Conservation (phyloP, 2,888 invertebrate genomes). For the Nasonovia ribisnigri region DNA sequence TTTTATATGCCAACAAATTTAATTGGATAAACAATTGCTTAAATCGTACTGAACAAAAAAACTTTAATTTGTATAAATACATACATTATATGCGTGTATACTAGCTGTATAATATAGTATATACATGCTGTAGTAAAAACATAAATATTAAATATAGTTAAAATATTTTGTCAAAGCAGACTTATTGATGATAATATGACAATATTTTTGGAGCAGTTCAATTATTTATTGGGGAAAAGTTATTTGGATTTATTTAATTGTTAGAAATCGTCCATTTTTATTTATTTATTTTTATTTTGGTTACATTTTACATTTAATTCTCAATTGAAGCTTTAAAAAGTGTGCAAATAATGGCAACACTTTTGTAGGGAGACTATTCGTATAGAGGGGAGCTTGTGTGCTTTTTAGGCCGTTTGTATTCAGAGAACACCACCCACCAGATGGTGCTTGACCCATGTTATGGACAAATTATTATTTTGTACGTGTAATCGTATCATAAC, state of each 20-base stretch:
- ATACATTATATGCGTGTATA: neutral
- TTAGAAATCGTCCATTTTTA: neutral
- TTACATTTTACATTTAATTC: constrained; percentile 17
- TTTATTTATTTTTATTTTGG: neutral
- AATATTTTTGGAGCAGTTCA: neutral
- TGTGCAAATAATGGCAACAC: constrained; percentile 16
- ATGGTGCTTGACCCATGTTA: constrained; percentile 60
- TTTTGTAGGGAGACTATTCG: neutral
- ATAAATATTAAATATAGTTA: neutral
- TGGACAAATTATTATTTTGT: constrained; percentile 53
- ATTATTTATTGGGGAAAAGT: neutral
- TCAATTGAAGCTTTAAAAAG: neutral
- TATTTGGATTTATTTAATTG: neutral
- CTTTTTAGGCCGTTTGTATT: constrained; percentile 56
- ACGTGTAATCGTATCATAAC: constrained; percentile 17
- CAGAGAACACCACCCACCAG: constrained; percentile 41
- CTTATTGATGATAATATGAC: neutral
- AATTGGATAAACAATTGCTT: constrained; percentile 1
- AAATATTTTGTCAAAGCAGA: neutral
- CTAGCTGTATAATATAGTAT: neutral
- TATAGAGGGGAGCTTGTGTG: neutral
- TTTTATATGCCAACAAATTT: neutral
- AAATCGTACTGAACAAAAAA: neutral
- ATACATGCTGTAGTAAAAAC: neutral
- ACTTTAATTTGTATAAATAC: neutral